Conservation (phyloP, 2,888 invertebrate genomes). For the Melinopterus prodromus region DNA sequence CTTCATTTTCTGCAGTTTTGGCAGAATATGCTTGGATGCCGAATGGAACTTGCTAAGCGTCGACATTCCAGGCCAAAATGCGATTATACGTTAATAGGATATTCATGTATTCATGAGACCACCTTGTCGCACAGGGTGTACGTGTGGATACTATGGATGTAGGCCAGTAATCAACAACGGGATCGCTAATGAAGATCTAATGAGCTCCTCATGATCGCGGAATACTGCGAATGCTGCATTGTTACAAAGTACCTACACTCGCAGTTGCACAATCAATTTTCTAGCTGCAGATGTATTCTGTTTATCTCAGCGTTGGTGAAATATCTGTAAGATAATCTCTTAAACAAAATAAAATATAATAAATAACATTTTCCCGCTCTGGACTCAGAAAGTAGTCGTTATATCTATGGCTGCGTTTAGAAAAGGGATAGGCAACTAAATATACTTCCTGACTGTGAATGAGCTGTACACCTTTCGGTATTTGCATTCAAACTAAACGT, state of each 20-base stretch:
- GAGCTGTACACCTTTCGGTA: too few relatives aligned
- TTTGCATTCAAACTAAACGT: too few relatives aligned
- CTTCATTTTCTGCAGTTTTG: too few relatives aligned
- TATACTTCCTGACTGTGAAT: too few relatives aligned
- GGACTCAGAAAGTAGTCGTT: too few relatives aligned
- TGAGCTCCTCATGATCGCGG: constrained; percentile 28
- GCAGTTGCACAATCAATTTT: background rate
- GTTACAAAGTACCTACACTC: background rate
- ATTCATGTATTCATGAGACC: constrained; percentile 49
- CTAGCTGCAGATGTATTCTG: background rate
- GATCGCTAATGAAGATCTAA: background rate
- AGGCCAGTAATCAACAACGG: constrained; percentile 4
- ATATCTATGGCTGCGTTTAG: too few relatives aligned
- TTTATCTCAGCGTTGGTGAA: background rate
- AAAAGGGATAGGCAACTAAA: too few relatives aligned
- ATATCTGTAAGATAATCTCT: background rate
- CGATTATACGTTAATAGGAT: constrained; percentile 47
- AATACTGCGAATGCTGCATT: background rate
- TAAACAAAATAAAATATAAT: background rate
- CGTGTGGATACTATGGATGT: constrained; percentile 32
- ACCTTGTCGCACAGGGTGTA: constrained; percentile 45
- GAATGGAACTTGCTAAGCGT: background rate
- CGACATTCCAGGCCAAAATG: constrained; percentile 27
- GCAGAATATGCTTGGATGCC: background rate
- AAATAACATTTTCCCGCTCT: too few relatives aligned